phyloP scores from a whole-genome alignment of 2,113 vertebrate genomes.

The Podiceps cristatus region DNA sequence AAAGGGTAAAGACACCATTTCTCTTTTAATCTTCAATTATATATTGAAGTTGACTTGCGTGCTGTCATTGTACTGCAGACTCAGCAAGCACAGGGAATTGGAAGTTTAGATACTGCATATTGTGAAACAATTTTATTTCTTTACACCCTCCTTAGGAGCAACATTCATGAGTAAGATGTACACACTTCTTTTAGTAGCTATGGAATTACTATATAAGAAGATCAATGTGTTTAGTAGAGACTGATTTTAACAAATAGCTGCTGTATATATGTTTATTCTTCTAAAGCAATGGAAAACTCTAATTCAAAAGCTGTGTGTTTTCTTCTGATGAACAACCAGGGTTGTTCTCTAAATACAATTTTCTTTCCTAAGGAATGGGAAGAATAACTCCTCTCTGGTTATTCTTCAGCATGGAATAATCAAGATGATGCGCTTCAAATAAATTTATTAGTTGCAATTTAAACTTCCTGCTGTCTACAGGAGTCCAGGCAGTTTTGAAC shows the following conservation, averaged over 20 bases:
- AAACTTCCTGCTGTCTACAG: neutral
- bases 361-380: neutral
- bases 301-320: conserved; percentile 4
- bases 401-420: neutral
- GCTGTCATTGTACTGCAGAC: neutral
- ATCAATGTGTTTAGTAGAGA: neutral
- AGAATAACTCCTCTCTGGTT: conserved; percentile 17
- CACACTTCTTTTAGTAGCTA: neutral
- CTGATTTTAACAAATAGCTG: conserved; percentile 13
- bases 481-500: neutral
- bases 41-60: neutral
- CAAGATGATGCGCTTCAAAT: neutral
- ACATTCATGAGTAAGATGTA: neutral
- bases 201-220: neutral
- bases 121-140: neutral
- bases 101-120: neutral
- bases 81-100: neutral
- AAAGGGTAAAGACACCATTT: neutral
- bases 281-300: neutral
- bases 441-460: neutral
- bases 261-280: conserved; percentile 4
- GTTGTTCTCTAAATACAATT: neutral
- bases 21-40: conserved; percentile 33
- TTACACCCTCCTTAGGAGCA: neutral
- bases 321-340: neutral